Conservation (phyloP, 1,140 invertebrate species). For the Zaprionus gabonicus region DNA sequence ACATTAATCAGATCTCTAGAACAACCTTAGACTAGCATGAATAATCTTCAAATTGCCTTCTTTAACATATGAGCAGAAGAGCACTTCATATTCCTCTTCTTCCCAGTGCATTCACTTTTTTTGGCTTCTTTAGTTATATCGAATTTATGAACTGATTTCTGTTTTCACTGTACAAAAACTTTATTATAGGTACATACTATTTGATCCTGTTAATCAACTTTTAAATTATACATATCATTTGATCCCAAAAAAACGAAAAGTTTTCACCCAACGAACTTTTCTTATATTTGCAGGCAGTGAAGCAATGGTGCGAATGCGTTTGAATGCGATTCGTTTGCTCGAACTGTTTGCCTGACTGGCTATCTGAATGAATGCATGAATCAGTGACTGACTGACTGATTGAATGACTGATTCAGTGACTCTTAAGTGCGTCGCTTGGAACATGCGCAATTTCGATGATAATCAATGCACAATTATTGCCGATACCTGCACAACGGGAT, state of each 20-base stretch:
- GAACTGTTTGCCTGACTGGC: background rate
- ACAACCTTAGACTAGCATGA: too few relatives aligned
- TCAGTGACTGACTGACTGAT: conserved; percentile 23
- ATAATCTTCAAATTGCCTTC: too few relatives aligned
- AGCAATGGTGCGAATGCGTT: background rate
- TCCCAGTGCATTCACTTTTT: too few relatives aligned
- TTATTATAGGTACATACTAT: too few relatives aligned
- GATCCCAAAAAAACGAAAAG: background rate
- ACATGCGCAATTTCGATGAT: conserved; percentile 68
- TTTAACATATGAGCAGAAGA: too few relatives aligned
- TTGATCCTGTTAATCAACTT: too few relatives aligned
- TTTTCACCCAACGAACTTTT: background rate
- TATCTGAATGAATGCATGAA: conserved; percentile 9
- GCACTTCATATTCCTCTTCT: too few relatives aligned
- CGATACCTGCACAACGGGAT: conserved; percentile 28
- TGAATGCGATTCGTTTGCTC: conserved; percentile 6
- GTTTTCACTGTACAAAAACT: too few relatives aligned
- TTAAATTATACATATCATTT: background rate
- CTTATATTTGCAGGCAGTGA: background rate
- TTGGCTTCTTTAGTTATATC: too few relatives aligned
- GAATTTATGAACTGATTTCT: too few relatives aligned
- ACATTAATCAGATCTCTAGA: too few relatives aligned
- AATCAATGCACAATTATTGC: conserved; percentile 76
- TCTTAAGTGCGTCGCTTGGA: conserved; percentile 22
- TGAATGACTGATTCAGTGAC: conserved; percentile 13